Conservation (phyloP, 2,888 invertebrate genomes). For the Cepaea hortensis region DNA sequence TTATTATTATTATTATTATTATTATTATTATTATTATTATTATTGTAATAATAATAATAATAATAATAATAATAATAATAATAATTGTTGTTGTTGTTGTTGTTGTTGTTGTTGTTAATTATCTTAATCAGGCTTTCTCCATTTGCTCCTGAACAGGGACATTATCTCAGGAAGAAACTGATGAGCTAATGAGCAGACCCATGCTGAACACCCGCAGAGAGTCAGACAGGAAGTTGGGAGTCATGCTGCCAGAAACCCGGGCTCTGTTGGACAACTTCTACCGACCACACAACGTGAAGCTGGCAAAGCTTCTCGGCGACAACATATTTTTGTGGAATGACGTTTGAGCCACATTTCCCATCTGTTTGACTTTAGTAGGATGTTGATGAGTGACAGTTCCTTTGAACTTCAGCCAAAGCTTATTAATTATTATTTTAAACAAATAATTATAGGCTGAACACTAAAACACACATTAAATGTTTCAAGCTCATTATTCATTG, state of each 20-base stretch:
- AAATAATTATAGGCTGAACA: too few relatives aligned
- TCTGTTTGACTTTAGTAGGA: background rate
- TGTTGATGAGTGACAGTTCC: background rate
- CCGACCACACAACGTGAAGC: conserved; percentile 58
- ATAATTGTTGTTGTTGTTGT: too few relatives aligned
- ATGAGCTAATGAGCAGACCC: conserved; percentile 46
- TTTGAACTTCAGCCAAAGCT: too few relatives aligned
- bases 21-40: too few relatives aligned
- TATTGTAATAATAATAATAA: too few relatives aligned
- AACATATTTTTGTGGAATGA: conserved; percentile 46
- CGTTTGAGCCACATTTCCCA: background rate
- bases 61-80: too few relatives aligned
- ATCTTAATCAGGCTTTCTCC: background rate
- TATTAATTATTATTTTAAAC: too few relatives aligned
- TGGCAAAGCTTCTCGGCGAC: conserved; percentile 52
- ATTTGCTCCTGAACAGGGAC: conserved; percentile 53
- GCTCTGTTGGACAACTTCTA: conserved; percentile 59
- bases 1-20: too few relatives aligned
- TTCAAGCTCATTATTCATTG: too few relatives aligned
- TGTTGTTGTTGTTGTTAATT: too few relatives aligned
- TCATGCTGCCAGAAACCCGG: conserved; percentile 59
- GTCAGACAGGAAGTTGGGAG: conserved; percentile 58
- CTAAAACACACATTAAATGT: too few relatives aligned
- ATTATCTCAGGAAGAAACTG: conserved; percentile 54
- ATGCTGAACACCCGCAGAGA: conserved; percentile 57